Conservation (phyloP, 2,888 invertebrate genomes). For the Mimas tiliae region DNA sequence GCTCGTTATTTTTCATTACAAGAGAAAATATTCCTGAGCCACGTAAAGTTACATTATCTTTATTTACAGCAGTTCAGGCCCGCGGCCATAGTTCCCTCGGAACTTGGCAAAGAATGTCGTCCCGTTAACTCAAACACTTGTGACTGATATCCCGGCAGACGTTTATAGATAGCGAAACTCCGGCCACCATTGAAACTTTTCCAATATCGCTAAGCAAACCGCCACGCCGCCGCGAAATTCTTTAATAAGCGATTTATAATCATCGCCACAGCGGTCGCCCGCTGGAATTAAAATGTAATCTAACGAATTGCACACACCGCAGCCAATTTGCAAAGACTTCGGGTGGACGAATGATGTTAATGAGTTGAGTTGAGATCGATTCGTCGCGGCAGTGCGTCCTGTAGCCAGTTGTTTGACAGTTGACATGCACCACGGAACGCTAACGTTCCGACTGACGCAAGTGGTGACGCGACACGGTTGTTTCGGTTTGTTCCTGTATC, state of each 20-base stretch:
- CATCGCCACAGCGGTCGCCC: slow-evolving; percentile 54
- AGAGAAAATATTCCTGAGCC: background rate
- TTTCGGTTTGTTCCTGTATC: too few species aligned
- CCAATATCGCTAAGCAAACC: slow-evolving; percentile 73
- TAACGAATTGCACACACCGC: slow-evolving; percentile 31
- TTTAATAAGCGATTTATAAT: slow-evolving; percentile 80
- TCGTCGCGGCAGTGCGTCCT: too few species aligned
- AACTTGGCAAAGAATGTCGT: slow-evolving; percentile 33
- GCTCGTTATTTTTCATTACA: slow-evolving; percentile 9
- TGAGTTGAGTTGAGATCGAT: background rate
- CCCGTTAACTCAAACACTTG: slow-evolving; percentile 53
- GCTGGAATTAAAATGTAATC: slow-evolving; percentile 64
- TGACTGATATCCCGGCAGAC: slow-evolving; percentile 65
- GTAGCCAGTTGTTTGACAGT: too few species aligned
- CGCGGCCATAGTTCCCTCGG: slow-evolving; percentile 30
- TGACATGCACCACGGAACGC: too few species aligned
- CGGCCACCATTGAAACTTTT: slow-evolving; percentile 59
- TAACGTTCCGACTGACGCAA: too few species aligned
- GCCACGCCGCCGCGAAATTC: slow-evolving; percentile 53
- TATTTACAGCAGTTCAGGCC: slow-evolving; percentile 14
- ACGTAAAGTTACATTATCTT: slow-evolving; percentile 16
- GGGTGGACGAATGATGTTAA: slow-evolving; percentile 9
- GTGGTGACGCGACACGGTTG: too few species aligned
- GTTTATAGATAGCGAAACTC: slow-evolving; percentile 60
- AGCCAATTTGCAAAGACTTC: slow-evolving; percentile 45